Evolutionary conservation across 2,888 invertebrate genomes (phyloP), one percentile per base, ranked within the genome.

Genomic region (Frankliniella intonsa): DNA sequence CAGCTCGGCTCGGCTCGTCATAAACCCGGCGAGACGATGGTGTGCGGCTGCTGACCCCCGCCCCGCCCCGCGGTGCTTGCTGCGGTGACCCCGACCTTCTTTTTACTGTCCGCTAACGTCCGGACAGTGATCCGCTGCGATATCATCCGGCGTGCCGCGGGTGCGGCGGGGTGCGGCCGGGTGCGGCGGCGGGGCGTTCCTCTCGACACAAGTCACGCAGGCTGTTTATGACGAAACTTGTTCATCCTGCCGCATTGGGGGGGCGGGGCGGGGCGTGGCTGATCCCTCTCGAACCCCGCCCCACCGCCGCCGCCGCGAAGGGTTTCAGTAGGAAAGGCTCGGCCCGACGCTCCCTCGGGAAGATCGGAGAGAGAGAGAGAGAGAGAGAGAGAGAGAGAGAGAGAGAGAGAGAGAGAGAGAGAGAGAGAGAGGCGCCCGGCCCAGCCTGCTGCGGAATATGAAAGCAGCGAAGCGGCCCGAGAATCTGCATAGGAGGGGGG

Each of bases 191-290:
- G 55, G 17, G 14, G 55, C 55, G 19, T 38, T 12, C 25, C 69
- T 76, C 69, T 76, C 25, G 69, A 76, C 22, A 25, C 69, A 76
- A 76, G 69, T 76, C 69, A 76, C 69, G 69, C 69, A 76, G 69
- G 8, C 69, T 76, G 69, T 76, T 76, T 76, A 76, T 76, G 69
- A 76, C 69, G 25, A 76, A 76, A 76, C 69, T 76, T 22, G 69
- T 76, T 25, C 69, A 25, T 76, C 69, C 69, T 25, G 25, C 22
- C 38, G 38, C 38, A 38, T 38, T 38, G 38, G 38, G 38, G 3
- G 3, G 38, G 38, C 5, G 38, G 38, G 38, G 3, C 38, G 38
- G 38, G 38, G 38, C 38, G 38, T 38, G 38, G 38, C 38, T 38
- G 38, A 38, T 38, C 38, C 38, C 38, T 38, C 38, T 38, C 38